These are phyloP conservation scores for Pachypsylla venusta DNA, from an alignment of 1,140 invertebrate species.

Conservation along the genomic window DNA sequence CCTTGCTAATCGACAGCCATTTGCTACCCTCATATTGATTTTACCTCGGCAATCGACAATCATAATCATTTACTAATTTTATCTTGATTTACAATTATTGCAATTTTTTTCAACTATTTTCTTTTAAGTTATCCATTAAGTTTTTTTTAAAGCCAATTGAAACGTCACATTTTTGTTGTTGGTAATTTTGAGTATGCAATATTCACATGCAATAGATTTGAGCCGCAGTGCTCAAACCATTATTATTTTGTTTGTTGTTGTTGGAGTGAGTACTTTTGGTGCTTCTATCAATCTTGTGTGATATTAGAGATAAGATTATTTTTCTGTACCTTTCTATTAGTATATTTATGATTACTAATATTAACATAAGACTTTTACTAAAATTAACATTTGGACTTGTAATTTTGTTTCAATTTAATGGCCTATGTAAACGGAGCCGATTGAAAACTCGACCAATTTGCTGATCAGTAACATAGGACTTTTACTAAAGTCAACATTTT, in stretches of 20 bases:
- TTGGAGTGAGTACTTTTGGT: not conserved
- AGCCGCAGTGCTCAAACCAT: not conserved
- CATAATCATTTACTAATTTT: too few species aligned
- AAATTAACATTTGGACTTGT: not conserved
- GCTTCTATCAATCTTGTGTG: not conserved
- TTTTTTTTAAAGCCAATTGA: too few species aligned
- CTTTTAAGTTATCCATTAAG: too few species aligned
- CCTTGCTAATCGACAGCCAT: too few species aligned
- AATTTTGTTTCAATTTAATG: slow-evolving; percentile 36
- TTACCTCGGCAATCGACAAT: too few species aligned
- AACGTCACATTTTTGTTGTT: slow-evolving; percentile 5
- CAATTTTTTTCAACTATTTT: too few species aligned
- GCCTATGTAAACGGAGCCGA: slow-evolving; percentile 78
- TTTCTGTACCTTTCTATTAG: too few species aligned
- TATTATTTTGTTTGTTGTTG: not conserved
- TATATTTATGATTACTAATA: too few species aligned
- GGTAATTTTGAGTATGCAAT: not conserved
- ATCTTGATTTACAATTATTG: too few species aligned
- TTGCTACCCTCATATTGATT: too few species aligned
- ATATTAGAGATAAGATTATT: slow-evolving; percentile 2
- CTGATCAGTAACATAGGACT: slow-evolving; percentile 63
- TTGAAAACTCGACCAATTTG: slow-evolving; percentile 83
- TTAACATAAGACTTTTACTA: too few species aligned
- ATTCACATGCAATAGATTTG: not conserved
- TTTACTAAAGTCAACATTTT: too few species aligned